phyloP scores from a whole-genome alignment of 2,113 vertebrate species.

The Bucco capensis region DNA sequence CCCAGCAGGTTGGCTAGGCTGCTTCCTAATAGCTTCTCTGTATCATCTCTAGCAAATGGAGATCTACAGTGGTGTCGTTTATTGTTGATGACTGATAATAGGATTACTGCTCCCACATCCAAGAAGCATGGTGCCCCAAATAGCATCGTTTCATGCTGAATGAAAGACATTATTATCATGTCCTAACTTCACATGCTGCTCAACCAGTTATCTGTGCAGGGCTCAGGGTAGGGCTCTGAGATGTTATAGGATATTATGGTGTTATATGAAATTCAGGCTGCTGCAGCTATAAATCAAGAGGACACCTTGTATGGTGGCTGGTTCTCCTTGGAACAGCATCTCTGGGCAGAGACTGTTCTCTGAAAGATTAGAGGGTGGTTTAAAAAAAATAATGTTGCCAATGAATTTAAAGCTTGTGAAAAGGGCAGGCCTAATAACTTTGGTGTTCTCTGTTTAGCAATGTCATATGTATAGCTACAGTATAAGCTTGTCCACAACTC shows the following conservation, averaged over 20 bases:
- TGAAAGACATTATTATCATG: constrained; percentile 23
- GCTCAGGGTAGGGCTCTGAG: background rate
- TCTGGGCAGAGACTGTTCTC: constrained; percentile 8
- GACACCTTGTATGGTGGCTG: background rate
- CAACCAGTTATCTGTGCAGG: constrained; percentile 36
- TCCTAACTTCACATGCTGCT: constrained; percentile 23
- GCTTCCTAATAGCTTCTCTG: constrained; percentile 28
- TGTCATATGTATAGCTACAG: background rate
- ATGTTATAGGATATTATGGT: constrained; percentile 23
- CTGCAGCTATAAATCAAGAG: constrained; percentile 59
- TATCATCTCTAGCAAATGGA: constrained; percentile 48
- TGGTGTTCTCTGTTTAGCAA: background rate
- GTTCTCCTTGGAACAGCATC: constrained; percentile 35
- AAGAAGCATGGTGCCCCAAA: constrained; percentile 13
- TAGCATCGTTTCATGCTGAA: constrained; percentile 29
- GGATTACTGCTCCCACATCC: constrained; percentile 41
- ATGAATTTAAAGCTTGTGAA: constrained; percentile 10
- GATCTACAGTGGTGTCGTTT: background rate
- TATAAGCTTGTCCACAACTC: background rate
- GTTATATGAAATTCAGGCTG: constrained; percentile 42
- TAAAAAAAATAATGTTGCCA: background rate
- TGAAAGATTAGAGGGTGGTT: constrained; percentile 10
- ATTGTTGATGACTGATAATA: constrained; percentile 54
- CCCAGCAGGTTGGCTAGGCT: background rate
- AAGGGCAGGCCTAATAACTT: background rate